A percentile compares a stretch with the other conserved stretches of the same genome.
Conservation (phyloP, 2,888 invertebrate genomes). For the Hirtodrosophila alboralis region DNA sequence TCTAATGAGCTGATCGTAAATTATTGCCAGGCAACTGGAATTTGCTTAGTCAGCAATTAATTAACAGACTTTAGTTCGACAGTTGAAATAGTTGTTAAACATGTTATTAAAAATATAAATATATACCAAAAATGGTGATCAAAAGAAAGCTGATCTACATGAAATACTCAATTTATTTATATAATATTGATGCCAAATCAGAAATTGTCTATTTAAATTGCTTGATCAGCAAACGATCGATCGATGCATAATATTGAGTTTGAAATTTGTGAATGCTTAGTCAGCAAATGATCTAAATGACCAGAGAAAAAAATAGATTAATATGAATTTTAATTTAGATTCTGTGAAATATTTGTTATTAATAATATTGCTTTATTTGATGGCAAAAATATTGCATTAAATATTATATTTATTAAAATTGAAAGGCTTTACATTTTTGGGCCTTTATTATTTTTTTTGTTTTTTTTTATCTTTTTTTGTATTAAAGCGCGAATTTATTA, state of each 20-base stretch:
- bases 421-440: too few relatives aligned
- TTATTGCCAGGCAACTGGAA: constrained; percentile 10
- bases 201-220: background rate
- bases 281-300: constrained; percentile 11
- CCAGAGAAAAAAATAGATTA: too few relatives aligned
- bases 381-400: too few relatives aligned
- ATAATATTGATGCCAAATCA: background rate
- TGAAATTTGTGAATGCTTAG: constrained; percentile 8
- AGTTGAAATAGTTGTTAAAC: too few relatives aligned
- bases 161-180: background rate
- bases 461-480: constrained; percentile 20
- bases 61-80: background rate
- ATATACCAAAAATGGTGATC: background rate
- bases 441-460: constrained; percentile 22
- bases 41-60: constrained; percentile 17
- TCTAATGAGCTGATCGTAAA: constrained; percentile 33
- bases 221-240: constrained; percentile 4
- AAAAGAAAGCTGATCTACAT: too few relatives aligned
- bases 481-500: constrained; percentile 80
- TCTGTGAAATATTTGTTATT: too few relatives aligned
- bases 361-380: too few relatives aligned
- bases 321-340: too few relatives aligned
- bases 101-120: background rate
- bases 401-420: too few relatives aligned
- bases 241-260: background rate